Base-by-base conservation (phyloP, 1,140 invertebrate species). In the Bursaphelenchus mucronatus region DNA sequence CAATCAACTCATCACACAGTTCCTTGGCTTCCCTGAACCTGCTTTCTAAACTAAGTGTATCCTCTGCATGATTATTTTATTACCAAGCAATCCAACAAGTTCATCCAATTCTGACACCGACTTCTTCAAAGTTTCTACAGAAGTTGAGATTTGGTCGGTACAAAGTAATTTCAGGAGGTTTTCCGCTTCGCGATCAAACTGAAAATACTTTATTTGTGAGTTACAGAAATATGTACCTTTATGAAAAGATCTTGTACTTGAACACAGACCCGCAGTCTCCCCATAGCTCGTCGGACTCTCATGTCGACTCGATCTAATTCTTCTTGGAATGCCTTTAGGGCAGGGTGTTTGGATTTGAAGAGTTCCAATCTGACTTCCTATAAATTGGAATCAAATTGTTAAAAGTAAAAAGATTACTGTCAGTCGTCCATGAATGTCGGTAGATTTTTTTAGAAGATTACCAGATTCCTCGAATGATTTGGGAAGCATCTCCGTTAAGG, bases 201-300 rank as follows among this genome's bases (percentile, higher is more conserved):
- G 92, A 96, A 64, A 93, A 82, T 11, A 17, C 39, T 1, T 11
- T 2, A 9, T 30, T 50, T 59, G 45, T n/a, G 19, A 49, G 57
- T 39, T 39, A 50, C 17, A 41, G 13, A 57, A 41, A 43, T 49
- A 2, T 1, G 11, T 4, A 59, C 57, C 47, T 59, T 44, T 1
- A 17, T 30, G 19, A 11, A n/a, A 39, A 59, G 41, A n/a, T 30
- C 13, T 39, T 59, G 19, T n/a, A 59, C 41, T 13, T 39, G 13
- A n/a, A 44, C 45, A n/a, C 41, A 59, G 17, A 11, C 11, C 4
- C 40, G n/a, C 15, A 44, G 13, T 50, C 45, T 59, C 11, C 19
- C 15, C 15, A 39, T 44, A 11, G 57, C 11, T 3, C 45, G 57
- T 59, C 30, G 11, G 11, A 59, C 40, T 41, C 57, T 39, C 19